Base-by-base conservation (phyloP, 2,797 vertebrate species). In the Bufotes viridis region DNA sequence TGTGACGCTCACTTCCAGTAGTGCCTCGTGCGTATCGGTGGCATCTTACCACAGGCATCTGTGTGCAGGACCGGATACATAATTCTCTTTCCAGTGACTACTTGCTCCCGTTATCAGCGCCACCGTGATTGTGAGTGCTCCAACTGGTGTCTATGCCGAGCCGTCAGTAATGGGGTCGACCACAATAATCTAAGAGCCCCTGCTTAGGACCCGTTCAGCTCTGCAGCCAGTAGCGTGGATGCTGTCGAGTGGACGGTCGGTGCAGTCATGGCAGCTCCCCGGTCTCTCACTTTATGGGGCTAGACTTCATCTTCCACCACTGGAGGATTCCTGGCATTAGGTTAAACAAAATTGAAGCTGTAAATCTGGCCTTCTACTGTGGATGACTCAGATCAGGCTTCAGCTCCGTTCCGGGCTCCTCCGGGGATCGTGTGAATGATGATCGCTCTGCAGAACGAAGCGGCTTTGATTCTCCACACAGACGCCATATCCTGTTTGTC, bases 281-380 rank as follows among this genome's bases (percentile, higher is more conserved):
- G 9, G 74, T 51, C n/a, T 78, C 15, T 78, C 75, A 3, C 13
- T 24, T 78, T 55, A 78, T 76, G 42, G 14, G 55, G 51, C 18
- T 42, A 0, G n/a, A 17, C 22, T 67, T 67, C 34, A 24, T 82
- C 20, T 53, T 57, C 60, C 26, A 15, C 34, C 49, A 14, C 80
- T 14, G 61, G 75, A 55, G 61, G 80, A 82, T 51, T 20, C 63
- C 15, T 2, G 14, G 22, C 12, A 7, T 22, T 65, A 11, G 79
- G 58, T 65, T 67, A 65, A 15, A n/a, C 63, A 24, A 69, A 51
- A 82, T 82, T 82, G 80, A 67, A 82, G 61, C 80, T 67, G 80
- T 82, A 82, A 82, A 82, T 82, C 61, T 65, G 34, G 5, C 42
- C 17, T 18, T 34, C 70, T 11, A 75, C 17, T n/a, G 74, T 76